Evolutionary conservation across 2,113 vertebrate genomes (phyloP), one percentile per base, ranked within the genome.

Genomic region (Amazona vittata): DNA sequence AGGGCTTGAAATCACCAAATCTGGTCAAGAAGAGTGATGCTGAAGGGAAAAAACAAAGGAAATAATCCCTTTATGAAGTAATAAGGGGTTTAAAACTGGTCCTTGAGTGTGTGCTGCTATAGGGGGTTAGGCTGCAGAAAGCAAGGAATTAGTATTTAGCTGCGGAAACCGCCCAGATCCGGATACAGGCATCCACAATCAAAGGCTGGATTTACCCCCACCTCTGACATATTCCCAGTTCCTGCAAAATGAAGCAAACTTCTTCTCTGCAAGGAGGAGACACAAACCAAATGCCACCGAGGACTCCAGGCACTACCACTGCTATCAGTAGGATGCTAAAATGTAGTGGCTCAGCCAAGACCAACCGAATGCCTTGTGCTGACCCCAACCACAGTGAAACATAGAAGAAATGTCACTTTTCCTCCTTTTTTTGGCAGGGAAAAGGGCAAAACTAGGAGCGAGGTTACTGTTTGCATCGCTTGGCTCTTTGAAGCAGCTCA

Each of bases 161-260:
- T 70, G 69, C 46, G 89, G 59, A 69, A 93, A 74, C 10, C 68
- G 87, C 55, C 46, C 86, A 64, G 79, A 39, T 35, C 67, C 6
- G 46, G 93, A 94, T 86, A 39, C 88, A 89, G 90, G 64, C 69
- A 0, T 22, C 46, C 78, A 44, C 93, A 84, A 59, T 81, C 90
- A 78, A 78, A 81, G 78, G 85, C 88, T 93, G 93, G 83, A 83
- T 83, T 93, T 90, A 80, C 52, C 82, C 71, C 89, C 93, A 86
- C 86, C 93, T 89, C 91, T 83, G 89, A 77, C 83, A 91, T 69
- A 80, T 18, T 91, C 91, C 86, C 69, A 39, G 91, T 91, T 91
- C 93, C 96, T 86, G 89, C 64, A 93, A 95, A 91, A 95, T 78
- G 86, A 91, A 87, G 86, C 89, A 81, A 96, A 77, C 89, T 50